These are phyloP conservation scores for Xestoiulus laeticollis DNA, from an alignment of 2,888 invertebrate species.

Conservation along the genomic window DNA sequence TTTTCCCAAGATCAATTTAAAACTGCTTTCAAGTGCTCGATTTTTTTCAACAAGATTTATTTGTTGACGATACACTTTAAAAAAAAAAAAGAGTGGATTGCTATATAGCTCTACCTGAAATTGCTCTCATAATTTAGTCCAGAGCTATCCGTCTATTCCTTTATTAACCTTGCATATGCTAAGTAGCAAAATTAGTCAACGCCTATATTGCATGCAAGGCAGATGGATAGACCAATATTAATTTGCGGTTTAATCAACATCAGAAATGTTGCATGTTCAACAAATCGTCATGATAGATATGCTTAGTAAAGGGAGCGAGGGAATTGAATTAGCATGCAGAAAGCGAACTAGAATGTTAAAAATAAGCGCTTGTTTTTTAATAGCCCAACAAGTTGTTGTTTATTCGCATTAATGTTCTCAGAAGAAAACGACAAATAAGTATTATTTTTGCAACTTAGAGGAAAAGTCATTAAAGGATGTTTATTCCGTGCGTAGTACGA, in stretches of 20 bases:
- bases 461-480: too few relatives aligned
- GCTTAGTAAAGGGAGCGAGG: not conserved
- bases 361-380: not conserved
- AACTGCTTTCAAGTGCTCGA: conserved; percentile 46
- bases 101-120: conserved; percentile 27
- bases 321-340: not conserved
- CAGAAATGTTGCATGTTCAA: not conserved
- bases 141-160: conserved; percentile 31
- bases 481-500: too few relatives aligned
- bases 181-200: conserved; percentile 34
- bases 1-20: conserved; percentile 47
- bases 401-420: not conserved
- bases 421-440: not conserved
- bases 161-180: conserved; percentile 24
- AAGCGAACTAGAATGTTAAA: not conserved
- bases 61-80: conserved; percentile 45
- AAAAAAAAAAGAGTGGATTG: not conserved
- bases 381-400: not conserved
- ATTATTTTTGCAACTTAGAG: too few relatives aligned
- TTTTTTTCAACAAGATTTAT: conserved; percentile 41
- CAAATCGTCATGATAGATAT: not conserved
- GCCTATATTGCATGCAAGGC: not conserved
- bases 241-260: conserved; percentile 29
- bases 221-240: not conserved
- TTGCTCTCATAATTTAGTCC: conserved; percentile 47